phyloP scores from a whole-genome alignment of 2,888 invertebrate species.

The Bursaphelenchus okinawaensis region DNA sequence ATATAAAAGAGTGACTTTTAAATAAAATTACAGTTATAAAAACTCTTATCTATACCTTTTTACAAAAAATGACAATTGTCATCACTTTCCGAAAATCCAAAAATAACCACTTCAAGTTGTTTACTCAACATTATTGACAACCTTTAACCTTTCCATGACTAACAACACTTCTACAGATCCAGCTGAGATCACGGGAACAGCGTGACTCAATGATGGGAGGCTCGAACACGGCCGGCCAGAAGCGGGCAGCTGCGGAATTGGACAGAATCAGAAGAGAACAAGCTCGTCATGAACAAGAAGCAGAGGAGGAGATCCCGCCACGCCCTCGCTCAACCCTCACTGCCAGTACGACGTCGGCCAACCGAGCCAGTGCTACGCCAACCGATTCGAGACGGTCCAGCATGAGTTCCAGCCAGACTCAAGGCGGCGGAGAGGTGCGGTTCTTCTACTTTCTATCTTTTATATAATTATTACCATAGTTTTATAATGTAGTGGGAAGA shows the following conservation, averaged over 20 bases:
- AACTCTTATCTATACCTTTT: too few species aligned
- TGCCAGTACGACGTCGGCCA: constrained; percentile 1
- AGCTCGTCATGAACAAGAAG: constrained; percentile 16
- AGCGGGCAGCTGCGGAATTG: constrained; percentile 51
- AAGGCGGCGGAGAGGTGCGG: constrained; percentile 8
- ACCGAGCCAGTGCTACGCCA: constrained; percentile 1
- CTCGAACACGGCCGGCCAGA: constrained; percentile 46
- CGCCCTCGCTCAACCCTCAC: not conserved
- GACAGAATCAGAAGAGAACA: constrained; percentile 49
- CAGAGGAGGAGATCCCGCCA: constrained; percentile 5
- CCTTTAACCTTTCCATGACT: not conserved
- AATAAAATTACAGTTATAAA: too few species aligned
- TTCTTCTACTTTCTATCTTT: too few species aligned
- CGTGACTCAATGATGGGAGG: constrained; percentile 42
- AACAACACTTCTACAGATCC: constrained; percentile 24
- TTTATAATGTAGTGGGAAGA: too few species aligned
- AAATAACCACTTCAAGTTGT: too few species aligned
- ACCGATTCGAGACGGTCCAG: constrained; percentile 10
- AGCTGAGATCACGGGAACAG: constrained; percentile 29
- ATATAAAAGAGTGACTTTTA: too few species aligned
- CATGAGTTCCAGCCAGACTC: constrained; percentile 3
- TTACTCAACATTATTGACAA: too few species aligned
- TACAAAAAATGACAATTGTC: too few species aligned
- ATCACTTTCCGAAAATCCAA: too few species aligned
- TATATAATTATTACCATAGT: too few species aligned